phyloP scores from a whole-genome alignment of 1,140 invertebrate genomes.

The Hyles euphorbiae region DNA sequence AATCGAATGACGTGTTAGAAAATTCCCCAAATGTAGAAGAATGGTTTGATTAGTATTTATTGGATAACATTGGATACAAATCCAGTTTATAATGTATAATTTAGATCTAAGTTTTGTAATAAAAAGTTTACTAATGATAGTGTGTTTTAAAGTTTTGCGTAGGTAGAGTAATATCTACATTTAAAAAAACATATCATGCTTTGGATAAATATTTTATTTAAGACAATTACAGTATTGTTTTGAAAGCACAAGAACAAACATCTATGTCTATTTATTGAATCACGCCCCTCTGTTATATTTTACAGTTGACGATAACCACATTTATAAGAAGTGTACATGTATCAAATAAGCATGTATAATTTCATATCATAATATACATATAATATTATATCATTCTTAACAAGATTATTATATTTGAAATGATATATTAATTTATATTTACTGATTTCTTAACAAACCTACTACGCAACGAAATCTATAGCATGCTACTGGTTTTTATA shows the following conservation, averaged over 20 bases:
- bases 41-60: slow-evolving; percentile 57
- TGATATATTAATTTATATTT: slow-evolving; percentile 36
- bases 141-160: too few relatives aligned
- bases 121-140: too few relatives aligned
- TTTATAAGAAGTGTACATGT: slow-evolving; percentile 39
- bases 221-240: slow-evolving; percentile 65
- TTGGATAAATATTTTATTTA: slow-evolving; percentile 72
- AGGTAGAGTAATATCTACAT: too few relatives aligned
- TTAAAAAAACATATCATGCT: slow-evolving; percentile 15
- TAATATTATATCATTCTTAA: slow-evolving; percentile 39
- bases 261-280: slow-evolving; percentile 47
- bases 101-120: slow-evolving; percentile 8
- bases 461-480: slow-evolving; percentile 63
- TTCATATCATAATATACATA: slow-evolving; percentile 65
- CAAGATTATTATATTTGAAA: slow-evolving; percentile 30
- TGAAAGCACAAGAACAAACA: slow-evolving; percentile 61
- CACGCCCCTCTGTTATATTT: slow-evolving; percentile 52
- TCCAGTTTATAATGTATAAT: slow-evolving; percentile 1
- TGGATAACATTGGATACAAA: slow-evolving; percentile 1
- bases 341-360: slow-evolving; percentile 45
- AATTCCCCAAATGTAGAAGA: slow-evolving; percentile 81
- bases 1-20: slow-evolving; percentile 87
- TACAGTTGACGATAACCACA: slow-evolving; percentile 51
- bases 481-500: slow-evolving; percentile 57
- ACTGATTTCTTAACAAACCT: slow-evolving; percentile 52